These are phyloP conservation scores for Gnathonemus echidnorhynchus DNA, from an alignment of 2,113 vertebrate genomes.

Conservation along the genomic window DNA sequence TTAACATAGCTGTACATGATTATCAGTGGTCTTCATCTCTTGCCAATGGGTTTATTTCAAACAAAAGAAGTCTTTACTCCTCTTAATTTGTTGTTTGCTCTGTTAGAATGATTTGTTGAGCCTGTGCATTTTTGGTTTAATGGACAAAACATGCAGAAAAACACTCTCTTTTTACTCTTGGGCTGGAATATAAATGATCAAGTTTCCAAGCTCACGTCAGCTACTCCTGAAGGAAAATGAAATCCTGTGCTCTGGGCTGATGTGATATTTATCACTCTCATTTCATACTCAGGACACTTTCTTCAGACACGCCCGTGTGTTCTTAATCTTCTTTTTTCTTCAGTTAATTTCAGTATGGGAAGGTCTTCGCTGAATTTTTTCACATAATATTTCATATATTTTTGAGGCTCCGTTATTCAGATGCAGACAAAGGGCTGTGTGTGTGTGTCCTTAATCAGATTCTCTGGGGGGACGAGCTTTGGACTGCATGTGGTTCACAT, in stretches of 20 bases:
- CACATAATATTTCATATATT: constrained; percentile 24
- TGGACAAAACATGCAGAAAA: background rate
- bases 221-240: constrained; percentile 57
- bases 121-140: background rate
- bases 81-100: background rate
- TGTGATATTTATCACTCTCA: constrained; percentile 55
- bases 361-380: constrained; percentile 19
- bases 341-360: constrained; percentile 42
- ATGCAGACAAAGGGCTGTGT: background rate
- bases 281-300: constrained; percentile 51
- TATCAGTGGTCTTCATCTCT: background rate
- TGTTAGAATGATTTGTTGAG: background rate
- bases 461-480: background rate
- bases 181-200: constrained; percentile 54
- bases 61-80: background rate
- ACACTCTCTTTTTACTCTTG: constrained; percentile 40
- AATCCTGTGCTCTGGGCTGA: constrained; percentile 53
- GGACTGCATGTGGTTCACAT: background rate
- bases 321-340: constrained; percentile 21
- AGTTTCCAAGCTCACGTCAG: constrained; percentile 38
- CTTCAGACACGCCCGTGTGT: constrained; percentile 45
- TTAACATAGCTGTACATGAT: background rate
- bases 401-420: background rate
- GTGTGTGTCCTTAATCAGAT: background rate
- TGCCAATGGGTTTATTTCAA: background rate